Percentiles rank a stretch among this genome's conserved stretches.
Conservation (phyloP, 2,888 invertebrate species). For the Stomorhina lunata region DNA sequence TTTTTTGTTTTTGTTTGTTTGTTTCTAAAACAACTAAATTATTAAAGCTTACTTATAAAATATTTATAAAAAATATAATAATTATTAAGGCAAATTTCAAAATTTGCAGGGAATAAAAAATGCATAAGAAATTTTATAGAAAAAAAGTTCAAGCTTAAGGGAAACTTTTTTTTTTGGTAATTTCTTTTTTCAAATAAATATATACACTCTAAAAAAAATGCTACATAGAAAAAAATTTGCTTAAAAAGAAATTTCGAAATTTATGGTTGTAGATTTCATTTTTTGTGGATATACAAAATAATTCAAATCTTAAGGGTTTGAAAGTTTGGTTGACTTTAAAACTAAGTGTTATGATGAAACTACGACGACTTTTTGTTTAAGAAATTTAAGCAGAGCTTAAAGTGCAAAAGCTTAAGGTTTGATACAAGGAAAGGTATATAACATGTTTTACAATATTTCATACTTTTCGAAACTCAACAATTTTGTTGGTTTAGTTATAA, state of each 20-base stretch:
- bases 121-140: constrained; percentile 17
- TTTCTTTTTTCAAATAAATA: constrained; percentile 38
- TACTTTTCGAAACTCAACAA: neutral
- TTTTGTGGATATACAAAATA: neutral
- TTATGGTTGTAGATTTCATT: neutral
- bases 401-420: neutral
- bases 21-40: neutral
- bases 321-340: constrained; percentile 27
- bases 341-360: constrained; percentile 1
- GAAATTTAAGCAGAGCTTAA: neutral
- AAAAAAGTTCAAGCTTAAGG: neutral
- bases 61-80: constrained; percentile 5
- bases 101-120: neutral
- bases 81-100: neutral
- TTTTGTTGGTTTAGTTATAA: neutral
- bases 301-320: constrained; percentile 7
- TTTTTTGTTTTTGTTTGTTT: neutral
- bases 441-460: neutral
- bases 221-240: constrained; percentile 3
- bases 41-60: constrained; percentile 38
- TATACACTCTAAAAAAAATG: constrained; percentile 35
- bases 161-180: neutral
- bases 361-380: no score
- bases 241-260: neutral
- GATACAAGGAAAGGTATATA: constrained; percentile 3